Conservation (phyloP, 2,113 vertebrate species). For the Phylloscopus trochilus region DNA sequence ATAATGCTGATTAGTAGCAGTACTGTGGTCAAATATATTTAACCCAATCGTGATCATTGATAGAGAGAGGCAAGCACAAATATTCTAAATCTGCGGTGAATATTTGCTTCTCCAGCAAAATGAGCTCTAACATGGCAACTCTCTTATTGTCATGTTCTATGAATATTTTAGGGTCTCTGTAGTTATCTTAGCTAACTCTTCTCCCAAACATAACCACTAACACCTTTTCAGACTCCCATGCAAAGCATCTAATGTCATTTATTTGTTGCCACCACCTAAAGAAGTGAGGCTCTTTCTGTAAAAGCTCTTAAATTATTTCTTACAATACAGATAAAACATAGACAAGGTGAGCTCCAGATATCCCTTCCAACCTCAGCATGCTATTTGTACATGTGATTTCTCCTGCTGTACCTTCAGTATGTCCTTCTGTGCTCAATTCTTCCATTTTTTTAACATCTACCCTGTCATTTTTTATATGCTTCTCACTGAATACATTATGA, state of each 20-base stretch:
- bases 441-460: neutral
- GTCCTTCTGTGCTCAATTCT: neutral
- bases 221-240: neutral
- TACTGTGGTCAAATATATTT: neutral
- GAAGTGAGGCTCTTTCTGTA: neutral
- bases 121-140: neutral
- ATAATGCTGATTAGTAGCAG: neutral
- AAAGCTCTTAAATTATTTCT: neutral
- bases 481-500: neutral
- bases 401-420: neutral
- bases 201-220: accelerated
- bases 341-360: neutral
- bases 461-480: neutral
- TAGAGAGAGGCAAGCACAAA: neutral
- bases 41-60: neutral
- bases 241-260: neutral
- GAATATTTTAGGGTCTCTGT: neutral
- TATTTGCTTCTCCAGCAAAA: neutral
- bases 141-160: neutral
- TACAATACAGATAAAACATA: neutral
- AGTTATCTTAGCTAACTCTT: neutral
- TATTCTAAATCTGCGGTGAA: neutral
- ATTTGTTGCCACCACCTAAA: neutral
- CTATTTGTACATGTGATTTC: neutral
- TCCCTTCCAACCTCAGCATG: neutral